A percentile compares a stretch with the other conserved stretches of the same genome.
Conservation (phyloP, 2,113 vertebrate genomes). For the Turdus rufiventris region DNA sequence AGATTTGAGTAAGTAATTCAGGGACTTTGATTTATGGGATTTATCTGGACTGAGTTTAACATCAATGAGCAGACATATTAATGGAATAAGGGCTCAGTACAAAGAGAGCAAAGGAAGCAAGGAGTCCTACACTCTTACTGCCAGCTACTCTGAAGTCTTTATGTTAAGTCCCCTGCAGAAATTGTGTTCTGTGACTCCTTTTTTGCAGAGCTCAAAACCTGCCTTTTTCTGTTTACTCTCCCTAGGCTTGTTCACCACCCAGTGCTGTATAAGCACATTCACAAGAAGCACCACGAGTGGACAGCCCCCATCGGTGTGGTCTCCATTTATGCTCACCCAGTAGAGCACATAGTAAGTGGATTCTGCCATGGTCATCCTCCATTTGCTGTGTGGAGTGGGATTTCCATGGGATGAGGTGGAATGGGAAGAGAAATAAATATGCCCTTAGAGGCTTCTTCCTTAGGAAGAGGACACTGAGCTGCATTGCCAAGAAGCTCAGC, state of each 20-base stretch:
- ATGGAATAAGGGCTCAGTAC: background rate
- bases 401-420: background rate
- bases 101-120: background rate
- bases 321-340: constrained; percentile 85
- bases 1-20: background rate
- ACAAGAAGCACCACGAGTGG: constrained; percentile 96
- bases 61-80: background rate
- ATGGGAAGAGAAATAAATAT: background rate
- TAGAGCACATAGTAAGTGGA: constrained; percentile 85
- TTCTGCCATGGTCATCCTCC: background rate
- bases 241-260: constrained; percentile 87
- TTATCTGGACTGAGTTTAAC: background rate
- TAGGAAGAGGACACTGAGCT: background rate
- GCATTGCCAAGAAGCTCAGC: background rate
- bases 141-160: background rate
- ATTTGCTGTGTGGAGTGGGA: background rate
- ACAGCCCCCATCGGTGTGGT: constrained; percentile 87
- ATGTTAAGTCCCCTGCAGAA: background rate
- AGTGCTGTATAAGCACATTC: constrained; percentile 82
- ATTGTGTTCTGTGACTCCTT: background rate
- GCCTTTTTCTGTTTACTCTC: background rate
- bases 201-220: background rate
- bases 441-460: background rate
- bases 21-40: background rate
- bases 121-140: background rate